Evolutionary conservation across 2,113 vertebrate genomes (phyloP), one percentile per base, ranked within the genome.

Genomic region (Pelecanoides urinatrix): DNA sequence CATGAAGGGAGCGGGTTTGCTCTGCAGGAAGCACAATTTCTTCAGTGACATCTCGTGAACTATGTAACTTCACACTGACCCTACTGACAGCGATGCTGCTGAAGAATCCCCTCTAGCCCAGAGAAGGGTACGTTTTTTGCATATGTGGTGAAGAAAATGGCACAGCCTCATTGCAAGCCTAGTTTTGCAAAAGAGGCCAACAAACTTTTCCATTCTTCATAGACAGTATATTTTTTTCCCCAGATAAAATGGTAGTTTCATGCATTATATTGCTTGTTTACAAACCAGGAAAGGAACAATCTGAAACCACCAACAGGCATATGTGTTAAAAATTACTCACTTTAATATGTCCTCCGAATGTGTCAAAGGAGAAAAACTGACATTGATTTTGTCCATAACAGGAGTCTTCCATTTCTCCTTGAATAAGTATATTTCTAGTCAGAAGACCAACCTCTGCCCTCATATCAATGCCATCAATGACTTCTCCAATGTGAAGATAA

Each of bases 381-480:
- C 88, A 92, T 13, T 68, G 61, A 68, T 97, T 94, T 80, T 79
- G 56, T 65, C 96, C 97, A 23, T 95, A 90, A 77, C 94, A 96
- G 25, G 84, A 82, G 23, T 90, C 94, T 91, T 98, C 94, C 84
- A 89, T 92, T 96, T 97, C 90, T 95, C 95, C 96, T 95, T 97
- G 79, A 77, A 94, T 96, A 82, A 88, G 45, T 68, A 76, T 85
- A 86, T 95, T 97, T 91, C 95, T 78, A 18, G 86, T 96, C 47
- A 95, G 79, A 85, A 97, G 79, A 50, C 61, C 94, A 86, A 96
- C 96, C 36, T 97, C 90, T 74, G 96, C 88, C 86, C 80, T 96
- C 95, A 82, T 97, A 47, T 97, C 97, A 16, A 70, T 15, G 9
- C 85, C 90, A 58, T 97, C 96, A 67, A 61, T 75, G 67, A 96